Conservation (phyloP, 2,888 invertebrate species). For the Panzeria rudis region DNA sequence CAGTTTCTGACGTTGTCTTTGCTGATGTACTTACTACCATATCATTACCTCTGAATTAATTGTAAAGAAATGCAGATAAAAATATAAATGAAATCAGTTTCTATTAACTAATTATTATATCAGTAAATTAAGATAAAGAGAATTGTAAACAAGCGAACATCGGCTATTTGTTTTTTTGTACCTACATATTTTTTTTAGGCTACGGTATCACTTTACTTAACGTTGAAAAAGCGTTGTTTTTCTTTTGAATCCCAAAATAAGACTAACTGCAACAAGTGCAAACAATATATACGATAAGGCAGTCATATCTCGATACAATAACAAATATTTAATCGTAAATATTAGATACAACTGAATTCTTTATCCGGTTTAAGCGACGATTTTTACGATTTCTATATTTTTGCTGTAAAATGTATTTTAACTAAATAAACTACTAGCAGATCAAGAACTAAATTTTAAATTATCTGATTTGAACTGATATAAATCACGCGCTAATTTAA, state of each 20-base stretch:
- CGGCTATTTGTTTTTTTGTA: constrained; percentile 12
- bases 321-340: neutral
- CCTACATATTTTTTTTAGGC: neutral
- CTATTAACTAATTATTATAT: constrained; percentile 1
- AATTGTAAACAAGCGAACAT: constrained; percentile 3
- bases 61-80: neutral
- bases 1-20: neutral
- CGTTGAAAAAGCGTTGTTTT: constrained; percentile 19
- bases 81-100: neutral
- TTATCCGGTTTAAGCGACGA: too few relatives aligned
- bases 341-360: too few relatives aligned
- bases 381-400: too few relatives aligned
- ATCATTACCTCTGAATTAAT: neutral
- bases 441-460: too few relatives aligned
- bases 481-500: too few relatives aligned
- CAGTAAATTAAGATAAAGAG: neutral
- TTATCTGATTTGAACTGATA: too few relatives aligned
- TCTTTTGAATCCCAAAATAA: constrained; percentile 44
- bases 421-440: too few relatives aligned
- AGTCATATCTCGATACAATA: constrained; percentile 28
- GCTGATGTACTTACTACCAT: neutral
- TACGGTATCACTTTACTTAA: constrained; percentile 1
- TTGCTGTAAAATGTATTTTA: too few relatives aligned
- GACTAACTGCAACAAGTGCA: too few relatives aligned
- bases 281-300: neutral